A percentile compares a stretch with the other conserved stretches of the same genome.
These are phyloP conservation scores for Eolophus roseicapilla DNA, from an alignment of 2,113 vertebrate species.

Conservation along the genomic window DNA sequence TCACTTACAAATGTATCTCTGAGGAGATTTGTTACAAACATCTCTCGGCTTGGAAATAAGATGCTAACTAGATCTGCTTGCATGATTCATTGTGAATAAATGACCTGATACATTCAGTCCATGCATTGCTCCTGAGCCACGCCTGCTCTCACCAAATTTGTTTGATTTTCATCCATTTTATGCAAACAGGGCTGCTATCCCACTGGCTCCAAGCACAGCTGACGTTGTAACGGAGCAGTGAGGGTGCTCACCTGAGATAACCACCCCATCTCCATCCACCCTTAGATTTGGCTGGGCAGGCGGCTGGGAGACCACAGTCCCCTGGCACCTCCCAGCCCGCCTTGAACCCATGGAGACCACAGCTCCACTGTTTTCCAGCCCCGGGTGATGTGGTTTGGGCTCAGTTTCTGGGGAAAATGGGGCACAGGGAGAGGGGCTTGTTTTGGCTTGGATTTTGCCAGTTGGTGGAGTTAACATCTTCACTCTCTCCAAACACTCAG, in stretches of 20 bases:
- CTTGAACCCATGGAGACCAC: not conserved
- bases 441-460: not conserved
- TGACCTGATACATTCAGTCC: accelerated
- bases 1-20: slow-evolving; percentile 62
- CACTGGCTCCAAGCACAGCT: accelerated
- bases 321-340: accelerated
- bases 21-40: slow-evolving; percentile 65
- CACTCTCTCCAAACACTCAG: not conserved
- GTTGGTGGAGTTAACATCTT: not conserved
- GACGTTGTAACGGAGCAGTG: accelerated
- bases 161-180: not conserved
- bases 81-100: not conserved
- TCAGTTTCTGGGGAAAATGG: not conserved
- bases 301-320: accelerated
- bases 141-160: not conserved
- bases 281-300: not conserved
- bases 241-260: not conserved
- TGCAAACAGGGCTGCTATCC: not conserved
- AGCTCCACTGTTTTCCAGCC: not conserved
- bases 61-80: not conserved
- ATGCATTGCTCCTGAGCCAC: accelerated
- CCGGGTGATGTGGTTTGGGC: not conserved
- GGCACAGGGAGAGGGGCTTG: not conserved
- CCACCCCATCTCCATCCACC: accelerated
- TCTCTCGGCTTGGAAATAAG: slow-evolving; percentile 52